These are phyloP conservation scores for Cephus spinipes DNA, from an alignment of 2,888 invertebrate species.

Conservation along the genomic window DNA sequence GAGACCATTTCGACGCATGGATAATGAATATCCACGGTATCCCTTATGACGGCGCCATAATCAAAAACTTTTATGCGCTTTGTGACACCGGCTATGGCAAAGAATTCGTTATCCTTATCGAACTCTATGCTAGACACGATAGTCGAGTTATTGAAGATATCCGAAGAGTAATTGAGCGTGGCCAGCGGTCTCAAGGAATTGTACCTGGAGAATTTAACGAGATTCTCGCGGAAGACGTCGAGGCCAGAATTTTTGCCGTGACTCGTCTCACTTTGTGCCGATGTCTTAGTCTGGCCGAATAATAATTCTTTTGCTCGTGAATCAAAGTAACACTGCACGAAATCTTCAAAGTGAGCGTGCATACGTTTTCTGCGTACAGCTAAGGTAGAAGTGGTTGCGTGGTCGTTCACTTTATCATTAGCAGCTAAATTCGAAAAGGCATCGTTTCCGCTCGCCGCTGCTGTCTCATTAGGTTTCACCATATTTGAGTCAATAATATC, in stretches of 20 bases:
- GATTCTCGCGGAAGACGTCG: constrained; percentile 84
- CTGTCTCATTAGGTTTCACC: constrained; percentile 53
- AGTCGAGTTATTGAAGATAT: constrained; percentile 87
- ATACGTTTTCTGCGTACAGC: constrained; percentile 80
- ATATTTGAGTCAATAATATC: constrained; percentile 70
- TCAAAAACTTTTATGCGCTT: constrained; percentile 95
- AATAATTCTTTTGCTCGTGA: constrained; percentile 80
- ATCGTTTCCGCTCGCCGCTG: constrained; percentile 26
- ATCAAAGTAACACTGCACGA: constrained; percentile 87
- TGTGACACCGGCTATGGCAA: constrained; percentile 96
- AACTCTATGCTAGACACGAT: constrained; percentile 95
- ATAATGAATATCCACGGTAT: constrained; percentile 91
- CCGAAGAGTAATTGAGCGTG: constrained; percentile 89
- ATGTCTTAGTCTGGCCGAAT: constrained; percentile 67
- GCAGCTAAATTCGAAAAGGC: constrained; percentile 43
- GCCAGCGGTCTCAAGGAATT: constrained; percentile 84
- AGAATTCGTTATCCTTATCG: constrained; percentile 95
- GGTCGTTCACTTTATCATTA: constrained; percentile 44
- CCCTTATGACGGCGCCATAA: constrained; percentile 85
- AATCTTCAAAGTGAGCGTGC: constrained; percentile 89
- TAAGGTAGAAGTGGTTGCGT: constrained; percentile 67
- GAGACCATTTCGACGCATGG: constrained; percentile 93
- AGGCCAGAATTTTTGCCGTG: constrained; percentile 69
- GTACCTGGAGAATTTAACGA: constrained; percentile 87
- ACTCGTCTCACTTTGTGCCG: constrained; percentile 43